Conservation (phyloP, 2,113 vertebrate genomes). For the Oxygymnocypris stewartii region DNA sequence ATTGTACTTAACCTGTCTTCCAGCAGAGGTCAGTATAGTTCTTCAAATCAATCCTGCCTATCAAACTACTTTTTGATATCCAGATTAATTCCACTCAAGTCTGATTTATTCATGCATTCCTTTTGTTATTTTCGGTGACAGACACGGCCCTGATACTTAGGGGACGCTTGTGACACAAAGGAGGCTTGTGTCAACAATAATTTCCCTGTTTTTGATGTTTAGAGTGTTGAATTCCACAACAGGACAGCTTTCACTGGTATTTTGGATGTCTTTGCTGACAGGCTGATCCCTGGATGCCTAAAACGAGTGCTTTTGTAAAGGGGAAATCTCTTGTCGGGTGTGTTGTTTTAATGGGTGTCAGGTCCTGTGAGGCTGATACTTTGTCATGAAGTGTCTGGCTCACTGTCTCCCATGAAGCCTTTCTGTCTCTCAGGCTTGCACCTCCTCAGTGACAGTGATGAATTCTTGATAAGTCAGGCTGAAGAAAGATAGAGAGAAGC, state of each 20-base stretch:
- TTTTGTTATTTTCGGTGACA: slow-evolving; percentile 50
- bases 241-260: slow-evolving; percentile 15
- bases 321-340: not conserved
- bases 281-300: slow-evolving; percentile 14
- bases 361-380: slow-evolving; percentile 39
- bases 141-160: slow-evolving; percentile 18
- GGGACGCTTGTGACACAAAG: slow-evolving; percentile 16
- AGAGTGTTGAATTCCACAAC: slow-evolving; percentile 35
- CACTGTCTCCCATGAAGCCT: slow-evolving; percentile 37
- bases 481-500: not conserved
- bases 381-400: slow-evolving; percentile 41
- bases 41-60: not conserved
- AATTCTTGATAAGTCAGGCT: slow-evolving; percentile 42
- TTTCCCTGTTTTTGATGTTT: slow-evolving; percentile 40
- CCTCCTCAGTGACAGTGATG: slow-evolving; percentile 40
- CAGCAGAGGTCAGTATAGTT: slow-evolving; percentile 74
- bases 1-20: slow-evolving; percentile 12
- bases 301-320: slow-evolving; percentile 30
- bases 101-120: slow-evolving; percentile 58
- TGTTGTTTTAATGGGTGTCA: slow-evolving; percentile 47
- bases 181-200: slow-evolving; percentile 31
- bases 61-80: slow-evolving; percentile 9
- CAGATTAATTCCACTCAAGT: slow-evolving; percentile 12
- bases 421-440: slow-evolving; percentile 31
- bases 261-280: slow-evolving; percentile 38